These are phyloP conservation scores for Lymantria monacha DNA, from an alignment of 2,888 invertebrate species.

Conservation along the genomic window DNA sequence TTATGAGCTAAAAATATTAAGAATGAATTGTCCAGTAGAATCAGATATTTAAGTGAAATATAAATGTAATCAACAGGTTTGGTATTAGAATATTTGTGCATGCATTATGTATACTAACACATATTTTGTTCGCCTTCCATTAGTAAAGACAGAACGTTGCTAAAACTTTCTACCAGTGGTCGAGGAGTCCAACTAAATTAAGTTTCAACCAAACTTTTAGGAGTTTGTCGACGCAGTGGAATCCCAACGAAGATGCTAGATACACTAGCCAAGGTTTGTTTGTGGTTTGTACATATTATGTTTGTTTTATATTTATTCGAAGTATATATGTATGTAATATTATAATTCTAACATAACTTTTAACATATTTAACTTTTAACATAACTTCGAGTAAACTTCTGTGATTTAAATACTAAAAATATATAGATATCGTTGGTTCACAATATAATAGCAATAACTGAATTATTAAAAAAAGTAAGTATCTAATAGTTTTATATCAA, in stretches of 20 bases:
- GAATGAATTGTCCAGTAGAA: too few species aligned
- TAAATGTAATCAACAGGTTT: too few species aligned
- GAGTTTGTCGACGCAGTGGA: conserved; percentile 42
- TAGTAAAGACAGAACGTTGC: conserved; percentile 39
- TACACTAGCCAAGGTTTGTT: conserved; percentile 32
- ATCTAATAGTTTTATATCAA: too few species aligned
- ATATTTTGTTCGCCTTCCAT: conserved; percentile 43
- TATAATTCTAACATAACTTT: conserved; percentile 6
- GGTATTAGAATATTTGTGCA: too few species aligned
- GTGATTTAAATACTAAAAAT: too few species aligned
- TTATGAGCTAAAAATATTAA: too few species aligned
- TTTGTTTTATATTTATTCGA: too few species aligned
- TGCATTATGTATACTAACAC: conserved; percentile 10
- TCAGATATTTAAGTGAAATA: too few species aligned
- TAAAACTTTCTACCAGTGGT: conserved; percentile 48
- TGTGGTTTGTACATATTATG: conserved; percentile 5
- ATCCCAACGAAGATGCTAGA: conserved; percentile 43
- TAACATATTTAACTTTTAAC: conserved; percentile 20
- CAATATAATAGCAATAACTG: too few species aligned
- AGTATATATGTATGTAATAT: too few species aligned
- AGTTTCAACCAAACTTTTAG: conserved; percentile 50
- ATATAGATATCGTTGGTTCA: not conserved
- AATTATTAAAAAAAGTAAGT: too few species aligned
- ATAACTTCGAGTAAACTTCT: conserved; percentile 20
- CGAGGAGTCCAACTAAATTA: conserved; percentile 52